Evolutionary conservation across 2,888 invertebrate species (phyloP).

Genomic region (Drosophila gaucha): DNA sequence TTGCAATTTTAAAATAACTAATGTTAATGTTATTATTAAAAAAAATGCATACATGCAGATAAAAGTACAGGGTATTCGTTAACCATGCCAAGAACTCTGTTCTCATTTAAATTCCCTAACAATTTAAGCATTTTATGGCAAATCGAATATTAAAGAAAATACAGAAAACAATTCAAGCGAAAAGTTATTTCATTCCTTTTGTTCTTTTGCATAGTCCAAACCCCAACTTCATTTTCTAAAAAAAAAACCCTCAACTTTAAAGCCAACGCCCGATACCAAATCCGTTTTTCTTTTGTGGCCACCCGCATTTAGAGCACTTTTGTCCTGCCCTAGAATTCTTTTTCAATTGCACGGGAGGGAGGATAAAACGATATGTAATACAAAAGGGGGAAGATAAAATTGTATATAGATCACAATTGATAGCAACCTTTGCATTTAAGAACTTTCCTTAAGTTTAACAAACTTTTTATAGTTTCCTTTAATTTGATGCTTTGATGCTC

Average conservation of each 20-base stretch:
- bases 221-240: neutral
- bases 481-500: neutral
- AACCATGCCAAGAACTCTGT: no score
- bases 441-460: neutral
- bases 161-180: neutral
- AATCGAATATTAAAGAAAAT: neutral
- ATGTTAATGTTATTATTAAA: no score
- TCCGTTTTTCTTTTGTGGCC: constrained; percentile 1
- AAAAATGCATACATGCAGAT: no score
- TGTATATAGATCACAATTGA: neutral
- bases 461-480: no score
- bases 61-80: no score
- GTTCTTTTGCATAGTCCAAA: neutral
- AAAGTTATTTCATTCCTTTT: neutral
- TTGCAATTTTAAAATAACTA: no score
- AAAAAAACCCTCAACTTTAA: no score
- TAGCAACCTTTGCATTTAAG: neutral
- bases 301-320: neutral
- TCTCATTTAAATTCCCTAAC: neutral
- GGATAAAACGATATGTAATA: neutral
- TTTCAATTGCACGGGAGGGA: neutral
- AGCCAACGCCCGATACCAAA: neutral
- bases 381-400: neutral
- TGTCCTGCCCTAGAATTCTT: neutral
- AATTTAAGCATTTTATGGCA: neutral